Base-by-base conservation (phyloP, 2,797 vertebrate species). In the Scleropages formosus region DNA sequence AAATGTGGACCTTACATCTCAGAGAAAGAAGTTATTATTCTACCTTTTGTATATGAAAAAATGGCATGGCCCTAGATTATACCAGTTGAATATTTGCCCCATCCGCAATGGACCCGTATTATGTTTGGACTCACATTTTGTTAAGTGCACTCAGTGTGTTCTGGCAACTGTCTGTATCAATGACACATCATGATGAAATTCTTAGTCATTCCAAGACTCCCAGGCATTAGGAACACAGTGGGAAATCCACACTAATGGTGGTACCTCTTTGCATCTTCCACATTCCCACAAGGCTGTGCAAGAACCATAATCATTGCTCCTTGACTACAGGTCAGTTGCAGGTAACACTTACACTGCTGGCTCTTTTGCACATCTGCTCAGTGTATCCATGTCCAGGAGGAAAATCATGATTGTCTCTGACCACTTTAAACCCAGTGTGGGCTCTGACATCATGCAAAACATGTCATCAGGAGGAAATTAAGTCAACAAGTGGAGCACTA, bases 1-100 rank as follows among this genome's bases (percentile, higher is more conserved):
- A 64, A 73, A 11, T 0, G 62, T 44, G 83, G 76, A 79, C 73
- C 0, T 0, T 73, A 1, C 22, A 60, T 63, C 80, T 76, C 58
- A 87, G 79, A 88, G 86, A 86, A 84, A 78, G 71, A 80, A 69
- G 73, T 82, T 88, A 86, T 87, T n/a, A n/a, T 84, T 81, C 80
- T 65, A 0, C 39, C 59, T 46, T n/a, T n/a, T 63, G 71, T 8
- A 20, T 4, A 75, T 80, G 79, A 77, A 76, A 69, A 73, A 65
- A 49, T 9, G 66, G 72, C 76, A 66, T 26, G 20, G 47, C 15
- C 15, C 47, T 75, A 27, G 26, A 56, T 63, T 51, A 26, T 46
- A 44, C 46, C 9, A 3, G 31, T 58, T 13, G 39, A 69, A 26
- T 51, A 53, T 20, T 7, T 70, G 24, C n/a, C n/a, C n/a, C 13